Conservation (phyloP, 1,140 invertebrate genomes). For the Brachionus rubens region DNA sequence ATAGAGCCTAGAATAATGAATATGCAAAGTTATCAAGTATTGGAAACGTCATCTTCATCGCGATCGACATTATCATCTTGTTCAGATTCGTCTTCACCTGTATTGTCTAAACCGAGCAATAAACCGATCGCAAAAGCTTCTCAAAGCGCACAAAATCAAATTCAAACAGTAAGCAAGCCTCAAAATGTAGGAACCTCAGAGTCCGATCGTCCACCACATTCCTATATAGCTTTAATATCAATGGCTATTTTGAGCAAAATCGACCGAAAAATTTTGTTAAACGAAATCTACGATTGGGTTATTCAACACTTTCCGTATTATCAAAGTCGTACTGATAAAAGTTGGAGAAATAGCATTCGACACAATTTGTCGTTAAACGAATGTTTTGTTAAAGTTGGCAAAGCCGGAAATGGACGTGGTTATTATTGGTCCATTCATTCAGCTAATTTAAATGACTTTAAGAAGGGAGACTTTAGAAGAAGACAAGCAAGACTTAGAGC, state of each 20-base stretch:
- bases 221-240: constrained; percentile 93
- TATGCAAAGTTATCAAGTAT: constrained; percentile 14
- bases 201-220: constrained; percentile 81
- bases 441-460: constrained; percentile 88
- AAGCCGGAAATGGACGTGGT: constrained; percentile 80
- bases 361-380: constrained; percentile 94
- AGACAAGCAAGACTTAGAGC: constrained; percentile 78
- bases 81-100: constrained; percentile 6
- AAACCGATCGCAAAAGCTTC: too few relatives aligned
- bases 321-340: constrained; percentile 73
- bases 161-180: not conserved
- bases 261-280: constrained; percentile 88
- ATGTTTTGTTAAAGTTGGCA: constrained; percentile 90
- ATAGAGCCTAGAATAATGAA: constrained; percentile 16
- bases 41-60: constrained; percentile 25
- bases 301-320: constrained; percentile 77
- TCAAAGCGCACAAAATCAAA: not conserved
- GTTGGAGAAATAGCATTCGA: constrained; percentile 89
- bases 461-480: constrained; percentile 85
- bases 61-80: not conserved
- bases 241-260: constrained; percentile 93
- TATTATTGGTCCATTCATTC: constrained; percentile 97
- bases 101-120: not conserved
- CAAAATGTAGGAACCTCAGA: not conserved
- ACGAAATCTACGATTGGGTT: constrained; percentile 97